Evolutionary conservation across 2,113 vertebrate species (phyloP).

Genomic region (Eira barbara): DNA sequence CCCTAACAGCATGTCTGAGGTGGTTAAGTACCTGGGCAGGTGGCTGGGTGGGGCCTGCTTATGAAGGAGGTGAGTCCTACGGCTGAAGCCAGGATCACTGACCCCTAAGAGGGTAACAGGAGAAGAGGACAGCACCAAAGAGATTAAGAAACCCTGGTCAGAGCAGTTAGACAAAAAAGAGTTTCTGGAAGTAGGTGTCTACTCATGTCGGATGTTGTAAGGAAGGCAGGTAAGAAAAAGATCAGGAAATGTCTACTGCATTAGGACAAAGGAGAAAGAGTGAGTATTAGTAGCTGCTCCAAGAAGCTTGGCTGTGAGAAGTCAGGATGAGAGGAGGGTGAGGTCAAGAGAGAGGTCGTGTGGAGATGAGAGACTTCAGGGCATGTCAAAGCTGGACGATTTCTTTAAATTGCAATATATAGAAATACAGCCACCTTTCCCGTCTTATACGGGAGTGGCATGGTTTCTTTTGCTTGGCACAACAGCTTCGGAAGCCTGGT

Average conservation of each 20-base stretch:
- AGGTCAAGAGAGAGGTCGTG: background rate
- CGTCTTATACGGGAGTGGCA: accelerated
- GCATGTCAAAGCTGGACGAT: too few species aligned
- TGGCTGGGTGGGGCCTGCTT: background rate
- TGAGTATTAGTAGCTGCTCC: background rate
- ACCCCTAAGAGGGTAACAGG: background rate
- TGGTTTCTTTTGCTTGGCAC: background rate
- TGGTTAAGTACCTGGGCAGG: background rate
- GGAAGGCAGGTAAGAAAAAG: background rate
- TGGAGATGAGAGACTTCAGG: background rate
- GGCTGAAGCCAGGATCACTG: background rate
- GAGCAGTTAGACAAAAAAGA: background rate
- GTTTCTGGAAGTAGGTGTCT: background rate
- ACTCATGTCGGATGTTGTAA: background rate
- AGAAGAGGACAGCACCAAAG: background rate
- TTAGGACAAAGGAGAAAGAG: background rate
- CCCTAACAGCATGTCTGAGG: background rate
- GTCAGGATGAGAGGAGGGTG: background rate
- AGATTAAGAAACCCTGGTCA: background rate
- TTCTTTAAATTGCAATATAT: background rate
- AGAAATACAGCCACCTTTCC: background rate
- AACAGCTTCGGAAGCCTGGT: background rate
- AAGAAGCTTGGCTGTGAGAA: background rate
- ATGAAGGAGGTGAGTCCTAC: background rate
- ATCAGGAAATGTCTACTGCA: background rate